phyloP scores from a whole-genome alignment of 2,113 vertebrate species.

The Sturnus vulgaris region DNA sequence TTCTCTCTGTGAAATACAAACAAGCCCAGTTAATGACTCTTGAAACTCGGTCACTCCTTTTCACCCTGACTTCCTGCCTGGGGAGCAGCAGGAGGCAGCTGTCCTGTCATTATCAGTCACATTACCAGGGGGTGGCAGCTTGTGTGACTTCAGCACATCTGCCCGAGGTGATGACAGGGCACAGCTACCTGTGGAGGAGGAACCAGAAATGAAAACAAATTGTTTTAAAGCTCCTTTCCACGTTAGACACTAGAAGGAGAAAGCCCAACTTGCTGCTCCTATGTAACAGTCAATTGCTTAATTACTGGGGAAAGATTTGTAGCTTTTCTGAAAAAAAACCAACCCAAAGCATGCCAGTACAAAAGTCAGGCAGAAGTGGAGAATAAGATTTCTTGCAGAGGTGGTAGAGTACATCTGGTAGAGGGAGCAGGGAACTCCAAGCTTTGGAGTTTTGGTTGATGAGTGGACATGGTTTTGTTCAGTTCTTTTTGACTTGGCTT shows the following conservation, averaged over 20 bases:
- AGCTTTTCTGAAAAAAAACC: neutral
- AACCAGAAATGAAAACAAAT: constrained; percentile 6
- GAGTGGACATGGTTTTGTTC: neutral
- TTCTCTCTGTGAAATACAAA: neutral
- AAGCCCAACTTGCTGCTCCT: neutral
- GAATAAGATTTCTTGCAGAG: neutral
- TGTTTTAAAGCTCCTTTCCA: neutral
- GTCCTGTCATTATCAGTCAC: neutral
- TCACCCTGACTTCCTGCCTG: neutral
- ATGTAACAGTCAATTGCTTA: neutral
- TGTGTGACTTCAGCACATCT: neutral
- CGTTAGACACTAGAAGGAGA: neutral
- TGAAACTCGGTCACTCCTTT: neutral
- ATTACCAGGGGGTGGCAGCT: neutral
- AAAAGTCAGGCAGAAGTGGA: neutral
- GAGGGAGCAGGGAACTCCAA: neutral
- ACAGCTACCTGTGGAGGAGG: neutral
- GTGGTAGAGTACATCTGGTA: neutral
- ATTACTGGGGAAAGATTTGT: neutral
- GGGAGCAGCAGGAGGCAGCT: neutral
- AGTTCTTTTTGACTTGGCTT: neutral
- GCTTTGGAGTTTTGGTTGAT: neutral
- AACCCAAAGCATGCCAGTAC: neutral
- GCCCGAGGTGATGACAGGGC: neutral
- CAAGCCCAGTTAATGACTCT: neutral